Evolutionary conservation across 1,140 invertebrate genomes (phyloP).

Genomic region (Eriocheir sinensis): DNA sequence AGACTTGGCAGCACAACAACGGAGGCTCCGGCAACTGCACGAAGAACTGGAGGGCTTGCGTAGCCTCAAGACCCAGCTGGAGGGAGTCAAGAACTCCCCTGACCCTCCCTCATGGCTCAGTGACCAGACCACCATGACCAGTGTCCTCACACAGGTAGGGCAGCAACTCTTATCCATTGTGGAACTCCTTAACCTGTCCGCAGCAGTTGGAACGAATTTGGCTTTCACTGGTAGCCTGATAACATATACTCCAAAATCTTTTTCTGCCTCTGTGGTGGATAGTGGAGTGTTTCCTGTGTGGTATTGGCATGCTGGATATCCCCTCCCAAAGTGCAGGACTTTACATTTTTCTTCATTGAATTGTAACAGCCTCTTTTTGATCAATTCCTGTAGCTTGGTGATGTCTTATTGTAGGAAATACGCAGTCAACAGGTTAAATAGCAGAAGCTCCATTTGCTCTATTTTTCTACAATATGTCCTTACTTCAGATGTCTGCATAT

Average conservation of each 20-base stretch:
- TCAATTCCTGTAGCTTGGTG: no score
- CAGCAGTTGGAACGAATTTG: no score
- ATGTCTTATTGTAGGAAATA: no score
- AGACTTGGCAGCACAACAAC: constrained; percentile 93
- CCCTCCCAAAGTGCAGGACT: no score
- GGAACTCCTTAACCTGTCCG: not conserved
- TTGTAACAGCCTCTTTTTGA: no score
- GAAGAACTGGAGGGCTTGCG: constrained; percentile 91
- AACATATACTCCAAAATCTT: no score
- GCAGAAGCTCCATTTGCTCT: not conserved
- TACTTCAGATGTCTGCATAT: no score
- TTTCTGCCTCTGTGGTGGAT: no score
- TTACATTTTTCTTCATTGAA: no score
- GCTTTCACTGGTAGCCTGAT: no score
- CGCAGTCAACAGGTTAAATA: not conserved
- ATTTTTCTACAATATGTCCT: not conserved
- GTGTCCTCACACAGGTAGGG: constrained; percentile 83
- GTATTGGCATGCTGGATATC: no score
- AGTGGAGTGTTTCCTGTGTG: no score
- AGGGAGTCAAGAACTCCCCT: constrained; percentile 93
- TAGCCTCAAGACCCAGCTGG: constrained; percentile 87
- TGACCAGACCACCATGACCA: constrained; percentile 75
- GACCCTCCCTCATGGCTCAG: constrained; percentile 84
- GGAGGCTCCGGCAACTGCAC: constrained; percentile 89
- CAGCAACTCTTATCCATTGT: not conserved